Evolutionary conservation across 2,113 vertebrate genomes (phyloP).

Genomic region (Crotalus viridis): DNA sequence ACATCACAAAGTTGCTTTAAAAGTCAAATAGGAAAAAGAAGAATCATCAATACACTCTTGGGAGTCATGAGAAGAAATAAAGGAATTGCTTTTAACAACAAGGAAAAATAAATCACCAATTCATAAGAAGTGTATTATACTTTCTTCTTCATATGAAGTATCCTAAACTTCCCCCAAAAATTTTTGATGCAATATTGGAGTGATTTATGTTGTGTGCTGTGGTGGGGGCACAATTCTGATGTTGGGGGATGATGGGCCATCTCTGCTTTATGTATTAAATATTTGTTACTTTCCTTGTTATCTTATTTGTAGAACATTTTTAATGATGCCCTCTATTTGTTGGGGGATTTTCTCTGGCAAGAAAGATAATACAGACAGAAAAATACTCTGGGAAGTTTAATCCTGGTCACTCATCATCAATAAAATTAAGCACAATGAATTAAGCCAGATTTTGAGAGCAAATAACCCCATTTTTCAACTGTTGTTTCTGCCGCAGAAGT

Average conservation of each 20-base stretch:
- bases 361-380: background rate
- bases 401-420: background rate
- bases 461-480: background rate
- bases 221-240: background rate
- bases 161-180: background rate
- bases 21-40: background rate
- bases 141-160: background rate
- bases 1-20: background rate
- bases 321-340: background rate
- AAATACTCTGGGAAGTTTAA: background rate
- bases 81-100: background rate
- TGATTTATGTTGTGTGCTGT: background rate
- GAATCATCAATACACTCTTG: background rate
- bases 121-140: background rate
- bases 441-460: background rate
- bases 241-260: background rate
- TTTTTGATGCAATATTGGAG: background rate
- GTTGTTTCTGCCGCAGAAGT: background rate
- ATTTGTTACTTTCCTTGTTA: background rate
- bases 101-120: background rate
- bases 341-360: background rate
- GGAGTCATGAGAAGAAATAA: background rate
- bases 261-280: background rate
- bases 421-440: background rate
- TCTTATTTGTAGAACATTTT: background rate